These are phyloP conservation scores for Lasaia peninsularis DNA, from an alignment of 1,140 invertebrate species.

Conservation along the genomic window DNA sequence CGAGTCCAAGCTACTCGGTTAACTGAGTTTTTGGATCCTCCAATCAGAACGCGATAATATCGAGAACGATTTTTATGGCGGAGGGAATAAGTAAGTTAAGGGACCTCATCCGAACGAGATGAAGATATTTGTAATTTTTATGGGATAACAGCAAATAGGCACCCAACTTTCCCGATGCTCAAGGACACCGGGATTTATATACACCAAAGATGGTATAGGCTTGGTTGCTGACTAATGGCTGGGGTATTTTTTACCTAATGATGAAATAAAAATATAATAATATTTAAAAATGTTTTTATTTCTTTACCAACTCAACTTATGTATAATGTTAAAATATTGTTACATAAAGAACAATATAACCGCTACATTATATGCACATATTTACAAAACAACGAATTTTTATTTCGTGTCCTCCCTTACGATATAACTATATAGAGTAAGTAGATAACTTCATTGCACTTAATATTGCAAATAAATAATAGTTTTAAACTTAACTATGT, in stretches of 20 bases:
- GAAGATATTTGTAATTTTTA: too few species aligned
- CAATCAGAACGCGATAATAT: too few species aligned
- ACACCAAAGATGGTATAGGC: too few species aligned
- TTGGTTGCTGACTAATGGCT: too few species aligned
- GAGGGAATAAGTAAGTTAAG: too few species aligned
- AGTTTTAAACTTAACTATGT: conserved; percentile 42
- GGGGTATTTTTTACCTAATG: neutral
- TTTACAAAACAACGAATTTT: conserved; percentile 56
- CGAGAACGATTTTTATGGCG: too few species aligned
- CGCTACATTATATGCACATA: conserved; percentile 68
- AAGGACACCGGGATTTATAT: too few species aligned
- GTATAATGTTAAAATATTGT: conserved; percentile 43
- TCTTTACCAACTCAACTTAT: conserved; percentile 39
- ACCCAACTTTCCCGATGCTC: too few species aligned
- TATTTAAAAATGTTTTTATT: conserved; percentile 51
- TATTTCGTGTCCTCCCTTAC: conserved; percentile 2
- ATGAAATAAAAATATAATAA: neutral
- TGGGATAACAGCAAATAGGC: too few species aligned
- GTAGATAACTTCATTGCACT: conserved; percentile 16
- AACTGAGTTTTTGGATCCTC: too few species aligned
- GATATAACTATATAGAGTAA: conserved; percentile 13
- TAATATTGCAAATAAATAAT: conserved; percentile 53
- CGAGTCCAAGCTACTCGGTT: too few species aligned
- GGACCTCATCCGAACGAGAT: too few species aligned
- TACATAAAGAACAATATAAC: conserved; percentile 39